Percentiles rank a stretch among this genome's conserved stretches.
These are phyloP conservation scores for Meteorus sp. DNA, from an alignment of 1,140 invertebrate species.

Conservation along the genomic window DNA sequence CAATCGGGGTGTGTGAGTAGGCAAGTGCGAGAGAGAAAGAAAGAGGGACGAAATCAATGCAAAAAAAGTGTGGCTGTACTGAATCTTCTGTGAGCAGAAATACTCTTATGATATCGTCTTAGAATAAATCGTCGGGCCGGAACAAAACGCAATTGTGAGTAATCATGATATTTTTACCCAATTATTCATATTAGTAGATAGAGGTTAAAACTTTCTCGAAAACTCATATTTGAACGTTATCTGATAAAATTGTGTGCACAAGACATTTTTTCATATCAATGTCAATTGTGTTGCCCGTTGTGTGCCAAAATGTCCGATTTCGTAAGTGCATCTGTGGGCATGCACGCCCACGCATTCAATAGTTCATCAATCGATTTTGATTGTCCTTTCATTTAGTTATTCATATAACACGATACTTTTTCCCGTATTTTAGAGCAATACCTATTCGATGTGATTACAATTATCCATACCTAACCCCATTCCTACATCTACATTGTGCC, in stretches of 20 bases:
- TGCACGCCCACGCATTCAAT: conserved; percentile 12
- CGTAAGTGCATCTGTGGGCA: conserved; percentile 6
- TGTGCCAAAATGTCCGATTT: conserved; percentile 29
- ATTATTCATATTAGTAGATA: not conserved
- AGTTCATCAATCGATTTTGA: not conserved
- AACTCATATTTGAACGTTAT: not conserved
- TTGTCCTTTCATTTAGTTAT: conserved; percentile 18
- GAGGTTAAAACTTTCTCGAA: not conserved
- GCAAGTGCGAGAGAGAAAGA: conserved; percentile 20
- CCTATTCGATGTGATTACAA: too few relatives aligned
- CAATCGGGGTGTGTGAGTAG: too few relatives aligned
- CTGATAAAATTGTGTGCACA: not conserved
- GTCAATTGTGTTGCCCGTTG: conserved; percentile 17
- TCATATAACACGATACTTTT: too few relatives aligned
- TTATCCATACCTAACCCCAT: too few relatives aligned
- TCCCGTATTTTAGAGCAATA: too few relatives aligned
- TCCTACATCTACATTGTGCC: too few relatives aligned
- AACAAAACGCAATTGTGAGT: conserved; percentile 39
- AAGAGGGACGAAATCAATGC: not conserved
- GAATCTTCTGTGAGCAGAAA: conserved; percentile 30
- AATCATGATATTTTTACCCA: not conserved
- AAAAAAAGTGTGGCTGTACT: conserved; percentile 35
- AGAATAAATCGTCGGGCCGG: conserved; percentile 33
- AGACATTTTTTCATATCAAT: conserved; percentile 1
- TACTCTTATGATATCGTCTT: conserved; percentile 42